Evolutionary conservation across 2,113 vertebrate species (phyloP), one percentile per base, ranked within the genome.

Genomic region (Edolisoma coerulescens): DNA sequence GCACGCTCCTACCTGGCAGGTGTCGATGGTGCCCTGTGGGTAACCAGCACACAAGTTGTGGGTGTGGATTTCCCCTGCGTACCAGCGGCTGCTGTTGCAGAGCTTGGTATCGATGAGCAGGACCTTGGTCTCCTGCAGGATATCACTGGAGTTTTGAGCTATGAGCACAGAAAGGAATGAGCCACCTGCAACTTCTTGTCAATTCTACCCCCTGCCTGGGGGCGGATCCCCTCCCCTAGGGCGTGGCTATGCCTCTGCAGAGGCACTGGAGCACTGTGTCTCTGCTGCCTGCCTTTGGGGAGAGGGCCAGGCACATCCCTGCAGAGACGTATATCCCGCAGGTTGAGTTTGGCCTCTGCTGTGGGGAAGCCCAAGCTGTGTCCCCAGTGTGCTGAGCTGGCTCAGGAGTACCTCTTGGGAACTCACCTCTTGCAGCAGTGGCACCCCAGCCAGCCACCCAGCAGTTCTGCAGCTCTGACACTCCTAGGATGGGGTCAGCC

Each of bases 391-490:
- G 5, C 60, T 30, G 14, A 59, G 15, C 8, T 49, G 15, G 11
- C 32, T 2, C 24, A 42, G 0, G 0, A 18, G 3, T 23, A 1
- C 13, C 18, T 16, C 24, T 24, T 16, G 54, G 22, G 18, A 44
- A 59, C 93, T 95, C 32, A 83, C 77, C 5, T 78, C 54, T 15
- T 28, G 10, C 23, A 3, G 6, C 0, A 0, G 13, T 77, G 32
- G 47, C 2, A 27, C 94, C 95, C 95, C 96, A 96, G 5, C 95
- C 93, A n/a, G n/a, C n/a, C n/a, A n/a, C n/a, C n/a, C n/a, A n/a
- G n/a, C n/a, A n/a, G n/a, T n/a, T n/a, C n/a, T n/a, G n/a, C n/a
- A n/a, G n/a, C n/a, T n/a, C n/a, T n/a, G n/a, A n/a, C n/a, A n/a
- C n/a, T n/a, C n/a, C n/a, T n/a, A n/a, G n/a, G n/a, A n/a, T n/a